Percentiles rank a stretch among this genome's conserved stretches.
Conservation (phyloP, 2,888 invertebrate species). For the Melanargia galathea region DNA sequence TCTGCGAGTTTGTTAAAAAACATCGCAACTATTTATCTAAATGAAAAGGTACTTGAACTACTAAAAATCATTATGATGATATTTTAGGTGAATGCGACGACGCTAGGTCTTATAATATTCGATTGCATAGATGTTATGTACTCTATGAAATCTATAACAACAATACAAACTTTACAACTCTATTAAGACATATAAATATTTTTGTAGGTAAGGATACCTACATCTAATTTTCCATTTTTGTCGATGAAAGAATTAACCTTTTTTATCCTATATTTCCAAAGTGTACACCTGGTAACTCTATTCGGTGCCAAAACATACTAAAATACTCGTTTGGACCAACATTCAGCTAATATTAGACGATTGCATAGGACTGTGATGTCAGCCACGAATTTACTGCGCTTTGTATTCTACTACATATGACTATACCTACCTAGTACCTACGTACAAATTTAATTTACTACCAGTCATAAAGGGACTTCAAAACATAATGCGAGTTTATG, state of each 20-base stretch:
- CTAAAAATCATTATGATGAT: too few species aligned
- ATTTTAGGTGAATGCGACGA: too few species aligned
- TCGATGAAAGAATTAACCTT: neutral
- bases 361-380: slow-evolving; percentile 56
- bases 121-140: too few species aligned
- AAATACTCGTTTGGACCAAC: slow-evolving; percentile 51
- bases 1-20: neutral
- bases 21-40: neutral
- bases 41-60: neutral
- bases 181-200: too few species aligned
- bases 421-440: slow-evolving; percentile 4
- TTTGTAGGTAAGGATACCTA: too few species aligned
- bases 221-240: too few species aligned
- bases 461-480: neutral
- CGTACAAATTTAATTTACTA: slow-evolving; percentile 17
- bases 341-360: slow-evolving; percentile 58
- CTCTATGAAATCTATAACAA: too few species aligned
- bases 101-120: too few species aligned
- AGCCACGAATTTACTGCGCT: slow-evolving; percentile 46
- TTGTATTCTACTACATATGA: neutral
- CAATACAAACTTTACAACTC: too few species aligned
- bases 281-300: slow-evolving; percentile 17
- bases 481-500: neutral
- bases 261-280: neutral
- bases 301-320: slow-evolving; percentile 51